Evolutionary conservation across 2,888 invertebrate genomes (phyloP).

Genomic region (Laothoe populi): DNA sequence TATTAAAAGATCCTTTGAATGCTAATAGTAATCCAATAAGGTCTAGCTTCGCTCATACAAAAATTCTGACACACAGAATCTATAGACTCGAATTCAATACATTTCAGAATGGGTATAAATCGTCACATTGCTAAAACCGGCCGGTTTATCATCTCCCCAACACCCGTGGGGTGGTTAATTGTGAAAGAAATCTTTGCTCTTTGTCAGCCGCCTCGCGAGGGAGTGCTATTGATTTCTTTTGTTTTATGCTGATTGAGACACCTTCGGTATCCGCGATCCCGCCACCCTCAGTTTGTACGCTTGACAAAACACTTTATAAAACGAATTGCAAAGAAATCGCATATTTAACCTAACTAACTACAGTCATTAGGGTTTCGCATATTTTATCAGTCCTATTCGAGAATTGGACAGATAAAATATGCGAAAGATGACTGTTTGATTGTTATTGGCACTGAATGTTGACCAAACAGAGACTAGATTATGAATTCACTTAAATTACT

Average conservation of each 20-base stretch:
- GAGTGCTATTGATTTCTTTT: slow-evolving; percentile 83
- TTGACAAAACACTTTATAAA: slow-evolving; percentile 79
- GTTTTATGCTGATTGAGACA: slow-evolving; percentile 86
- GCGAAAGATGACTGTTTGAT: no score
- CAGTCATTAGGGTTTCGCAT: neutral
- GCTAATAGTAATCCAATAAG: no score
- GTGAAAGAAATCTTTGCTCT: slow-evolving; percentile 85
- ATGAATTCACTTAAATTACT: no score
- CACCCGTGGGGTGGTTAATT: slow-evolving; percentile 80
- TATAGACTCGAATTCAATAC: slow-evolving; percentile 28
- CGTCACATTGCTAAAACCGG: slow-evolving; percentile 64
- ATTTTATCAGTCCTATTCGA: no score
- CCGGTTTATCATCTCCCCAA: slow-evolving; percentile 71
- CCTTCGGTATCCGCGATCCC: slow-evolving; percentile 72
- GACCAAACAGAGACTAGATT: no score
- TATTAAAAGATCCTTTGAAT: no score
- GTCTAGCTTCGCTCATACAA: no score
- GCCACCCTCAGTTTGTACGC: slow-evolving; percentile 64
- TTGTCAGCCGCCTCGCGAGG: slow-evolving; percentile 75
- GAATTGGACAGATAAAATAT: no score
- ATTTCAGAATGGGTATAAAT: slow-evolving; percentile 45
- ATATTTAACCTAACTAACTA: slow-evolving; percentile 29
- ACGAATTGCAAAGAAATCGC: slow-evolving; percentile 63
- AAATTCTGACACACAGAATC: no score
- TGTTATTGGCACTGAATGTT: no score